Evolutionary conservation across 1,140 invertebrate species (phyloP).

Genomic region (Penaeus indicus): DNA sequence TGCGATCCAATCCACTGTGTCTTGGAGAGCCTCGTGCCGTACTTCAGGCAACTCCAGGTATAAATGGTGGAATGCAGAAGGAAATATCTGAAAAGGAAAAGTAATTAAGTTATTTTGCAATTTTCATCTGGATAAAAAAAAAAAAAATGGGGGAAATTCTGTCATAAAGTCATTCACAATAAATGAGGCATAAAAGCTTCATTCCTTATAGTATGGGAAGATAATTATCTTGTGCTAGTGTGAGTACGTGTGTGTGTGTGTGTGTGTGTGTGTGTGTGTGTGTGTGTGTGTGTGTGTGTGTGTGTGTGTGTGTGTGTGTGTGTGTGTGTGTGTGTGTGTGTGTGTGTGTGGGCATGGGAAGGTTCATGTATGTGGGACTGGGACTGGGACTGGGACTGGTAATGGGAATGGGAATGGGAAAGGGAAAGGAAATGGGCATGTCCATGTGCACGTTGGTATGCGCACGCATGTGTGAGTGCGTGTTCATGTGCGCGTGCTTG

Average conservation of each 20-base stretch:
- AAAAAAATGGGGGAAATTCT: background rate
- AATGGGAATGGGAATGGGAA: background rate
- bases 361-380: background rate
- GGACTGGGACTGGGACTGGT: background rate
- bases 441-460: no score
- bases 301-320: no score
- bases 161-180: background rate
- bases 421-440: no score
- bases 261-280: no score
- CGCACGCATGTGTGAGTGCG: no score
- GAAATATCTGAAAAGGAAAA: conserved; percentile 58
- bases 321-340: no score
- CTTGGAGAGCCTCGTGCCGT: conserved; percentile 65
- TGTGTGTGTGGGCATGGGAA: no score
- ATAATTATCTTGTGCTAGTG: no score
- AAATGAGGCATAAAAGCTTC: no score
- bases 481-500: no score
- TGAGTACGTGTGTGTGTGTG: no score
- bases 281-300: no score
- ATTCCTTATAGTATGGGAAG: background rate
- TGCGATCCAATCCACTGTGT: conserved; percentile 66
- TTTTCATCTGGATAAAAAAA: background rate
- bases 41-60: conserved; percentile 65
- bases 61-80: conserved; percentile 63
- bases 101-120: background rate